Conservation (phyloP, 2,797 vertebrate species). For the Coccyzus lansbergi region DNA sequence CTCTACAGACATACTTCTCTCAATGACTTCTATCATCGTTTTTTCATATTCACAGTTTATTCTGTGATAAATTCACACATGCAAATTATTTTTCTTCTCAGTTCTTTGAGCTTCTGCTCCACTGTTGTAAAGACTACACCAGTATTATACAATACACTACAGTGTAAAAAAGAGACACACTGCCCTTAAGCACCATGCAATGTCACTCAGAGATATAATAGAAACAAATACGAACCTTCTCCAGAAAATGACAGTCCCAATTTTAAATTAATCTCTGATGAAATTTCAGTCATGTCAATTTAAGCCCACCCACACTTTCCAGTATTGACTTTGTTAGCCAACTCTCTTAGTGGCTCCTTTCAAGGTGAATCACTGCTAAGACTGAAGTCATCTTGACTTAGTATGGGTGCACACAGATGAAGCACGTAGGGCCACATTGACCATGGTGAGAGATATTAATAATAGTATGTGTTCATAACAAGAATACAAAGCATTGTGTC, state of each 20-base stretch:
- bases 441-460: neutral
- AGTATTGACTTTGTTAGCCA: neutral
- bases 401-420: neutral
- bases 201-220: neutral
- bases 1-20: neutral
- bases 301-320: neutral
- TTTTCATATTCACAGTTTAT: neutral
- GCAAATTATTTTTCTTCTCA: neutral
- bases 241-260: neutral
- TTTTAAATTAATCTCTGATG: neutral
- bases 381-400: neutral
- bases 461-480: neutral
- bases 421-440: neutral
- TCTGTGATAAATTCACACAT: neutral
- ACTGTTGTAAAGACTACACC: neutral
- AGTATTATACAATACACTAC: neutral
- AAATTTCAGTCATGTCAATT: neutral
- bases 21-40: neutral
- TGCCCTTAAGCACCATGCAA: neutral
- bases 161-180: neutral
- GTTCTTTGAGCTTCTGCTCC: neutral
- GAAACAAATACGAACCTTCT: neutral
- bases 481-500: neutral
- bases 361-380: neutral
- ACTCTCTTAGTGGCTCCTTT: neutral